Conservation (phyloP, 2,797 vertebrate genomes). For the Zenarchopterus dispar region DNA sequence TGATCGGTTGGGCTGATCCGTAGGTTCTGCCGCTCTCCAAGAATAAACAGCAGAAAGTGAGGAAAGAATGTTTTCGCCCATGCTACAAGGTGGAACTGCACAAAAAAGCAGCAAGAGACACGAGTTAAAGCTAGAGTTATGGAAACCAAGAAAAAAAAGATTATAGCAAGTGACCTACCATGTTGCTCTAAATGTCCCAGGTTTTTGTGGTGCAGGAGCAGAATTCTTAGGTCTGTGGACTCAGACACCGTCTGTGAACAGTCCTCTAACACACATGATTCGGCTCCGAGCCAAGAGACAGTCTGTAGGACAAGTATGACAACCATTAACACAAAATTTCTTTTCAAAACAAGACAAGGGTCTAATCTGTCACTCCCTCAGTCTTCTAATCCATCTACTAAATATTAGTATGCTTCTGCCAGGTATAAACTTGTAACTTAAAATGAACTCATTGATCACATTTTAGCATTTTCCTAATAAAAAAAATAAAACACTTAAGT, state of each 20-base stretch:
- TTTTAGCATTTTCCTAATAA: no score
- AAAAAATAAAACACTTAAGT: no score
- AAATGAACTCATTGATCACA: no score
- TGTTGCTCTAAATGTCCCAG: slow-evolving; percentile 63
- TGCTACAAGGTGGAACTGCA: slow-evolving; percentile 63
- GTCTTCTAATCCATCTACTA: no score
- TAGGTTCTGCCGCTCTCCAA: slow-evolving; percentile 4
- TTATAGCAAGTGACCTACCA: slow-evolving; percentile 37
- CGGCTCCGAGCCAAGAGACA: slow-evolving; percentile 71
- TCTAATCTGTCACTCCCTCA: no score
- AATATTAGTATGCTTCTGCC: no score
- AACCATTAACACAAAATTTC: neutral
- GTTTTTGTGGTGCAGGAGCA: slow-evolving; percentile 73
- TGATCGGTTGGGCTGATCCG: slow-evolving; percentile 23
- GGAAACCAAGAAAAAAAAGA: neutral
- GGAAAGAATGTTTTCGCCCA: slow-evolving; percentile 67
- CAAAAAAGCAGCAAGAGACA: slow-evolving; percentile 1
- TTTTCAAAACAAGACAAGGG: no score
- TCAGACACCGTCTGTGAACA: slow-evolving; percentile 68
- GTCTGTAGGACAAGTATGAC: slow-evolving; percentile 63
- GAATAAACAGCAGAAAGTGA: slow-evolving; percentile 47
- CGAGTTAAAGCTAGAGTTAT: neutral
- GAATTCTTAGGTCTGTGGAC: slow-evolving; percentile 62
- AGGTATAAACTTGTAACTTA: no score
- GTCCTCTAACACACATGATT: slow-evolving; percentile 64